Percentiles rank a stretch among this genome's conserved stretches.
Evolutionary conservation across 2,888 invertebrate genomes (phyloP).

Genomic region (Ochropleura leucogaster): DNA sequence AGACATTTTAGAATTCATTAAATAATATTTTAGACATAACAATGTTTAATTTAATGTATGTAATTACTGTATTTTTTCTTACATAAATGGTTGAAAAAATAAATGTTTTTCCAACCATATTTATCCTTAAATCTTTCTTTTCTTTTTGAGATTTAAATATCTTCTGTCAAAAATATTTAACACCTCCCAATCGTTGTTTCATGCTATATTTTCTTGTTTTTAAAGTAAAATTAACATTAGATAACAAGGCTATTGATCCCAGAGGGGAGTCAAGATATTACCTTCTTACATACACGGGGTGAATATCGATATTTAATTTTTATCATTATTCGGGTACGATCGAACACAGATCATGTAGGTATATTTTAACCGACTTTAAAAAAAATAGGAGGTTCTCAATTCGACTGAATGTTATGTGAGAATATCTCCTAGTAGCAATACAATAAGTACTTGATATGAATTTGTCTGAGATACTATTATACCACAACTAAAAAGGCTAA

Average conservation of each 20-base stretch:
- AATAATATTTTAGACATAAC: too few species aligned
- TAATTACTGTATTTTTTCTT: neutral
- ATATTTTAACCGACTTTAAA: neutral
- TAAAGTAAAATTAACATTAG: neutral
- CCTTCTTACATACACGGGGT: neutral
- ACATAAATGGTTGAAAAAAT: too few species aligned
- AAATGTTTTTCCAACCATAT: too few species aligned
- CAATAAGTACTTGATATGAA: too few species aligned
- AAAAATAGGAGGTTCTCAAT: too few species aligned
- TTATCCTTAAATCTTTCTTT: neutral
- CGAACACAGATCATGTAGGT: neutral
- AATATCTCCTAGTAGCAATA: too few species aligned
- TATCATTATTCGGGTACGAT: neutral
- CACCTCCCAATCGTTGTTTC: neutral
- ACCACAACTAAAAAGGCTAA: too few species aligned
- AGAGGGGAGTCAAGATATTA: neutral
- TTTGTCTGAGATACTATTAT: too few species aligned
- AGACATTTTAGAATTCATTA: neutral
- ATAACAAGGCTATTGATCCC: slow-evolving; percentile 8
- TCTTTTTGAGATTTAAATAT: neutral
- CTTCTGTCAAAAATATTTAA: neutral
- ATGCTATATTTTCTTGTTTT: neutral
- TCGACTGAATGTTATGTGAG: too few species aligned
- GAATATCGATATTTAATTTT: neutral
- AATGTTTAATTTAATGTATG: too few species aligned